Evolutionary conservation across 2,113 vertebrate species (phyloP).

Genomic region (Chloropsis cyanopogon): DNA sequence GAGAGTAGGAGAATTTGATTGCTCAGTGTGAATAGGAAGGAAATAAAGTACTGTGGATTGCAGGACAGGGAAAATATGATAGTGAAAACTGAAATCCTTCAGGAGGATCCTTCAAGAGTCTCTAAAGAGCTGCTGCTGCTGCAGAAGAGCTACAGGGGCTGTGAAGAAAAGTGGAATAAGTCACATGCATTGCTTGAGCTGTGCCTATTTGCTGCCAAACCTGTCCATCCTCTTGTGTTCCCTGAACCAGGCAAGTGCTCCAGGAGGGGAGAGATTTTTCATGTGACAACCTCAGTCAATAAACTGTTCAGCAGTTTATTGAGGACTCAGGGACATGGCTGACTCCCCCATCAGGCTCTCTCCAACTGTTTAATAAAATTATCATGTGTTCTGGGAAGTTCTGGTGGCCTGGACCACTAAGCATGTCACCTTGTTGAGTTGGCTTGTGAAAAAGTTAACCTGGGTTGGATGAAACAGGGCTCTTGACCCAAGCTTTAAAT

Average conservation of each 20-base stretch:
- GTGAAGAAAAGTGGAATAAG: background rate
- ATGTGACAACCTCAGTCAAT: background rate
- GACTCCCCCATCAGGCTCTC: background rate
- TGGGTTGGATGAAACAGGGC: background rate
- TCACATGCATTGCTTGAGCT: background rate
- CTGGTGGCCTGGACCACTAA: background rate
- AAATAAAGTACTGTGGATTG: background rate
- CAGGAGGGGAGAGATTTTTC: background rate
- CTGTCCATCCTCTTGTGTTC: background rate
- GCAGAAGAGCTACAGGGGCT: background rate
- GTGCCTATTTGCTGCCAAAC: background rate
- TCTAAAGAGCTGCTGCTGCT: background rate
- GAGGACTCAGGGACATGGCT: background rate
- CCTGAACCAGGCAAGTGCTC: background rate
- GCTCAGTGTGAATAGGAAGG: background rate
- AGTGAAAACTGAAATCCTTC: background rate
- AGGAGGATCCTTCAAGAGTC: background rate
- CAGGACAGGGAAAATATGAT: background rate
- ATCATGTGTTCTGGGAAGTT: background rate
- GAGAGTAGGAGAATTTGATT: background rate
- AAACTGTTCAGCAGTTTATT: background rate
- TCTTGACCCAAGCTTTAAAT: background rate
- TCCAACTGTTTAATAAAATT: background rate
- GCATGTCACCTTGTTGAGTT: background rate
- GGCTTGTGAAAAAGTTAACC: background rate